These are phyloP conservation scores for Pseudomyrmex gracilis DNA, from an alignment of 1,140 invertebrate species.

Conservation along the genomic window DNA sequence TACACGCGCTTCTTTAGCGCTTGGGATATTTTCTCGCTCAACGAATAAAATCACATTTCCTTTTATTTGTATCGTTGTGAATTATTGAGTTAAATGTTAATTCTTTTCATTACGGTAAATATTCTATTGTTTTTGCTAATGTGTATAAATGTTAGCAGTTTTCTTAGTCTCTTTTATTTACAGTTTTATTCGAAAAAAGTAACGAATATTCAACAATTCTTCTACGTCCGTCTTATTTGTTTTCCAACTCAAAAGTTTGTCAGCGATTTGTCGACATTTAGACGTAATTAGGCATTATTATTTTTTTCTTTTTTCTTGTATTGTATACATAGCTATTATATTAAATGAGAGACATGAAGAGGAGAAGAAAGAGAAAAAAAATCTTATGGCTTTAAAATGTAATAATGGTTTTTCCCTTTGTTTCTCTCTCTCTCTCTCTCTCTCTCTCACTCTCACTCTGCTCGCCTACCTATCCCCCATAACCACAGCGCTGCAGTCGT, in stretches of 20 bases:
- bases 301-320: slow-evolving; percentile 8
- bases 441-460: slow-evolving; percentile 24
- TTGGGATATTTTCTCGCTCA: slow-evolving; percentile 22
- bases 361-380: background rate
- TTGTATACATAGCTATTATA: slow-evolving; percentile 13
- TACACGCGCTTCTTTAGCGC: background rate
- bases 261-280: background rate
- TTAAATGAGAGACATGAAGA: background rate
- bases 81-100: background rate
- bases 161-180: too few species aligned
- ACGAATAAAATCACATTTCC: background rate
- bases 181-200: too few species aligned
- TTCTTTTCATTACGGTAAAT: background rate
- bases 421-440: slow-evolving; percentile 37
- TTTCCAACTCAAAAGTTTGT: too few species aligned
- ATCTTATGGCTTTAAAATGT: background rate
- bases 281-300: background rate
- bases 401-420: slow-evolving; percentile 42
- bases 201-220: too few species aligned
- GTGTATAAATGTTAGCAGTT: too few species aligned
- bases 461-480: slow-evolving; percentile 53
- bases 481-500: slow-evolving; percentile 47
- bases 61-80: background rate
- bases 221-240: too few species aligned
- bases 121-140: background rate